Evolutionary conservation across 2,888 invertebrate genomes (phyloP).

Genomic region (Sphaeridia pumilis): DNA sequence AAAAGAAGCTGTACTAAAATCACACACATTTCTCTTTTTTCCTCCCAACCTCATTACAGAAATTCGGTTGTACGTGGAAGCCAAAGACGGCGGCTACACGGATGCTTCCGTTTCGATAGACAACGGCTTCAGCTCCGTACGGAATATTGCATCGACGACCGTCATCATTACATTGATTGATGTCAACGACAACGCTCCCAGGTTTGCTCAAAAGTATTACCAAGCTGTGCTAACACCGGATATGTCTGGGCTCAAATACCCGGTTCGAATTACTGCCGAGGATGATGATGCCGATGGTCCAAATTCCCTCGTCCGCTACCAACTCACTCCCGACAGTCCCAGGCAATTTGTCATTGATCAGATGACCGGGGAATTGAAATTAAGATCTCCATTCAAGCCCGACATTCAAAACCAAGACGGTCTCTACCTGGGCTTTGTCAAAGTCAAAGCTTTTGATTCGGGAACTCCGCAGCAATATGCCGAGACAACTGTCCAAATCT

Average conservation of each 20-base stretch:
- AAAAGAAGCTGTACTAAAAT: no score
- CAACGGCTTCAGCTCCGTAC: constrained; percentile 48
- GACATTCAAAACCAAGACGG: constrained; percentile 26
- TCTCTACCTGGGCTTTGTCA: constrained; percentile 27
- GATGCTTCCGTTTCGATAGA: constrained; percentile 17
- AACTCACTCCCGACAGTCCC: constrained; percentile 19
- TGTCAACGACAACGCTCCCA: constrained; percentile 76
- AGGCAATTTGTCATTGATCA: constrained; percentile 29
- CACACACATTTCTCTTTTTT: constrained; percentile 1
- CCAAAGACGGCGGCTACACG: constrained; percentile 71
- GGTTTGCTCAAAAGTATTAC: constrained; percentile 65
- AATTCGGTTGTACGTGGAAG: constrained; percentile 69
- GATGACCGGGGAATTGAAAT: constrained; percentile 25
- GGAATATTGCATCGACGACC: constrained; percentile 44
- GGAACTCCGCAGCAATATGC: constrained; percentile 64
- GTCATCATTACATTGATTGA: constrained; percentile 58
- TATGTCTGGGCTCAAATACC: constrained; percentile 59
- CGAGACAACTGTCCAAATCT: constrained; percentile 60
- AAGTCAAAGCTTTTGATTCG: constrained; percentile 35
- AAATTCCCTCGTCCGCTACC: constrained; percentile 28
- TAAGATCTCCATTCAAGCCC: constrained; percentile 22
- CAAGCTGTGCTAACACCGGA: constrained; percentile 67
- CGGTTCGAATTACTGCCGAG: constrained; percentile 56
- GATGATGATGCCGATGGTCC: constrained; percentile 25
- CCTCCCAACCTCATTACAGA: no score